Base-by-base conservation (phyloP, 92 coral and sea anemone genomes). In the Zoanthus solanderi region DNA sequence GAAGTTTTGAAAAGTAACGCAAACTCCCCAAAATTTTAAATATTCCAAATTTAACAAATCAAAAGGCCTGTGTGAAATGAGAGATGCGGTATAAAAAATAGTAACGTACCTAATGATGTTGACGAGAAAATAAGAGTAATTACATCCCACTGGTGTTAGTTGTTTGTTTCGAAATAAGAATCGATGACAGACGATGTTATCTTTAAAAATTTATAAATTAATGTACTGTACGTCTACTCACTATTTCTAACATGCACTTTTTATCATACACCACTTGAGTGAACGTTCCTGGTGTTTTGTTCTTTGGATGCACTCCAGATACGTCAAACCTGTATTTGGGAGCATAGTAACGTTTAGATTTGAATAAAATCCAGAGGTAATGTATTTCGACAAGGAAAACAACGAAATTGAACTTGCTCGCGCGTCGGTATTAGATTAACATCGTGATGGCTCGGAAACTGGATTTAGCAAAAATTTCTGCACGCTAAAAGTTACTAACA, bases 241-340 rank as follows among this genome's bases (percentile, higher is more conserved):
- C 99, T 90, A 89, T 91, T 29, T 97, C 98, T 46, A 87, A 46
- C 94, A 92, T 94, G 84, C 97, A 90, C 63, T 94, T 95, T 56
- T 92, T 97, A 88, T 94, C 98, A 90, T 95, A 95, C 9, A 94
- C 96, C 75, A 97, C 98, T 88, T 97, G 99, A 61, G 99, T 97
- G 31, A 97, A 89, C n/a, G 98, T 97, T 32, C 98, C 99, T 8
- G 99, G 99, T 11, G 97, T 97, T 87, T 97, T 97, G 88, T 94
- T 97, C 75, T 97, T 95, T 1, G 99, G 99, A 72, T 97, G 99
- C 48, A 97, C 86, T 13, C 96, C 96, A 77, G 99, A 93, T 16
- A 97, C 97, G 90, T 97, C 95, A 91, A 97, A 97, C 87, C 99
- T 97, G 84, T 29, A 37, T 69, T 83, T 66, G 86, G n/a, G 58